A percentile compares a stretch with the other conserved stretches of the same genome.
Evolutionary conservation across 2,797 vertebrate species (phyloP).

Genomic region (Staurois parvus): DNA sequence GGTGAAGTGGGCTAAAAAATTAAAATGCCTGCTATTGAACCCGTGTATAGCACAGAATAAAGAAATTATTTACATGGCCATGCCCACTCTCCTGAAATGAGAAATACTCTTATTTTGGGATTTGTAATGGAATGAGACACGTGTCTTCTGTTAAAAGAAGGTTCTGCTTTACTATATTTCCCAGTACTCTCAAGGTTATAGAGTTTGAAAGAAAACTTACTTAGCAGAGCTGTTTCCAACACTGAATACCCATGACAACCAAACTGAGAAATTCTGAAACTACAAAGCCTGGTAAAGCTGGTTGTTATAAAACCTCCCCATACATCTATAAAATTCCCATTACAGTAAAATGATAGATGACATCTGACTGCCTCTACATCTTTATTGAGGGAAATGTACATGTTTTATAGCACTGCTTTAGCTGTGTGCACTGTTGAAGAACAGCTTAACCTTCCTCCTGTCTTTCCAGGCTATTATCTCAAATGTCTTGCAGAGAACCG

Average conservation of each 20-base stretch:
- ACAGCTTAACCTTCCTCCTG: constrained; percentile 50
- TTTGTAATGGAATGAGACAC: too few relatives aligned
- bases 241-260: neutral
- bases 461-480: constrained; percentile 45
- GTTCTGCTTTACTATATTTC: too few relatives aligned
- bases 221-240: neutral
- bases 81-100: too few relatives aligned
- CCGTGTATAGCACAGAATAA: too few relatives aligned
- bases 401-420: constrained; percentile 25
- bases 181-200: neutral
- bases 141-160: too few relatives aligned
- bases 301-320: constrained; percentile 31
- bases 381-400: constrained; percentile 32
- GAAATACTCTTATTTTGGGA: too few relatives aligned
- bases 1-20: too few relatives aligned
- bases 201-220: neutral
- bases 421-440: constrained; percentile 22
- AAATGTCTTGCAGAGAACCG: constrained; percentile 14
- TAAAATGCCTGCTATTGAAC: too few relatives aligned
- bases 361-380: constrained; percentile 27
- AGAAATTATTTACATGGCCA: too few relatives aligned
- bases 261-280: constrained; percentile 6
- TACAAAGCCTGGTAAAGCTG: neutral
- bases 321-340: constrained; percentile 46
- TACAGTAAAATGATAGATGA: constrained; percentile 46